A percentile compares a stretch with the other conserved stretches of the same genome.
phyloP scores from a whole-genome alignment of 2,888 invertebrate species.

The Baronia brevicornis region DNA sequence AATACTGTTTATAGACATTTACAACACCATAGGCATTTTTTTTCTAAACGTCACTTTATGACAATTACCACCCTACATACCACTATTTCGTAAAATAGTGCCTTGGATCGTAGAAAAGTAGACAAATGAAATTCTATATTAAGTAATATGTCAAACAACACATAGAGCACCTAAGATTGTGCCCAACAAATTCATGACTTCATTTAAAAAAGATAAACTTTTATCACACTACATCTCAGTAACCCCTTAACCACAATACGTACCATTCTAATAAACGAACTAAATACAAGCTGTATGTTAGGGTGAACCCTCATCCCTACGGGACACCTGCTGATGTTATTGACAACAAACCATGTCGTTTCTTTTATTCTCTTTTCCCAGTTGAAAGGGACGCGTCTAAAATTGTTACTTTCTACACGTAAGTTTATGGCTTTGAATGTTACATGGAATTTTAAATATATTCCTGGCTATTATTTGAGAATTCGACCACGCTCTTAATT shows the following conservation, averaged over 20 bases:
- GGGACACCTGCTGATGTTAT: slow-evolving; percentile 70
- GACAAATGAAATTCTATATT: no score
- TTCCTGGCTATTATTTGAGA: no score
- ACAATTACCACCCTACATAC: no score
- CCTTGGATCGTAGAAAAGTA: no score
- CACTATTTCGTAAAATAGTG: no score
- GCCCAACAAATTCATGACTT: background rate
- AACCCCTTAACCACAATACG: slow-evolving; percentile 26
- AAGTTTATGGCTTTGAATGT: slow-evolving; percentile 15
- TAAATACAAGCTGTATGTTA: slow-evolving; percentile 32
- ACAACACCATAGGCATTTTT: no score
- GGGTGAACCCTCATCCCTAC: slow-evolving; percentile 51
- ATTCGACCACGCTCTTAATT: no score
- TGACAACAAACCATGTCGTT: slow-evolving; percentile 61
- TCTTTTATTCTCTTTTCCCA: slow-evolving; percentile 53
- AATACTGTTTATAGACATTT: no score
- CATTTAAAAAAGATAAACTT: slow-evolving; percentile 3
- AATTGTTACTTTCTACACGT: slow-evolving; percentile 27
- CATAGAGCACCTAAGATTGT: background rate
- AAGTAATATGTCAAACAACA: no score
- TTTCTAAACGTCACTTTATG: no score
- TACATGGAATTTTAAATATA: slow-evolving; percentile 4
- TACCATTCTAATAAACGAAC: slow-evolving; percentile 34
- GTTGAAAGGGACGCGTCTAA: slow-evolving; percentile 32
- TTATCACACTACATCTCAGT: slow-evolving; percentile 18